These are phyloP conservation scores for Anguilla anguilla DNA, from an alignment of 2,797 vertebrate genomes.

Conservation along the genomic window DNA sequence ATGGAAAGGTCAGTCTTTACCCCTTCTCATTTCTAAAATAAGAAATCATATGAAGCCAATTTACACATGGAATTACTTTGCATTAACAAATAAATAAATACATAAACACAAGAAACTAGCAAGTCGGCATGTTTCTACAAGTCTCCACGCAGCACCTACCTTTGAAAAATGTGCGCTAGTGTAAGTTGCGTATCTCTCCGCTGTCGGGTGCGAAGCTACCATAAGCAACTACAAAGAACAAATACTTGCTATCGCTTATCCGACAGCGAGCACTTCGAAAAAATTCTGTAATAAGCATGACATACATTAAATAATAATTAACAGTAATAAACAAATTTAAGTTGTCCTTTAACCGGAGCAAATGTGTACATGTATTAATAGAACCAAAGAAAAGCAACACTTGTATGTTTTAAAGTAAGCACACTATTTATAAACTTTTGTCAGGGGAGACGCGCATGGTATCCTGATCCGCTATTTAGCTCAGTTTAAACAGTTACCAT, in stretches of 20 bases:
- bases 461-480: conserved; percentile 34
- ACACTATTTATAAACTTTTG: conserved; percentile 64
- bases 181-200: conserved; percentile 16
- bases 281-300: conserved; percentile 12
- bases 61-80: not conserved
- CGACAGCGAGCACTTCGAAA: conserved; percentile 11
- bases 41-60: not conserved
- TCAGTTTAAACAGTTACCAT: conserved; percentile 27
- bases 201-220: conserved; percentile 10
- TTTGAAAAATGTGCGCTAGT: conserved; percentile 44
- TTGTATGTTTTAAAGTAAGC: conserved; percentile 53
- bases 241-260: not conserved
- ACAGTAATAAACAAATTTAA: not conserved
- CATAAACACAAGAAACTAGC: not conserved
- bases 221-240: conserved; percentile 41
- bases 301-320: conserved; percentile 17
- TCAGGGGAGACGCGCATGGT: conserved; percentile 34
- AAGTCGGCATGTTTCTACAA: conserved; percentile 55
- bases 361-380: conserved; percentile 39
- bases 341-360: conserved; percentile 9
- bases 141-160: conserved; percentile 34
- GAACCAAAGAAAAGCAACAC: conserved; percentile 38
- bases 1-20: not conserved
- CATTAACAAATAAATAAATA: not conserved
- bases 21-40: not conserved